Evolutionary conservation across 2,888 invertebrate species (phyloP).

Genomic region (Drosophila borealis): DNA sequence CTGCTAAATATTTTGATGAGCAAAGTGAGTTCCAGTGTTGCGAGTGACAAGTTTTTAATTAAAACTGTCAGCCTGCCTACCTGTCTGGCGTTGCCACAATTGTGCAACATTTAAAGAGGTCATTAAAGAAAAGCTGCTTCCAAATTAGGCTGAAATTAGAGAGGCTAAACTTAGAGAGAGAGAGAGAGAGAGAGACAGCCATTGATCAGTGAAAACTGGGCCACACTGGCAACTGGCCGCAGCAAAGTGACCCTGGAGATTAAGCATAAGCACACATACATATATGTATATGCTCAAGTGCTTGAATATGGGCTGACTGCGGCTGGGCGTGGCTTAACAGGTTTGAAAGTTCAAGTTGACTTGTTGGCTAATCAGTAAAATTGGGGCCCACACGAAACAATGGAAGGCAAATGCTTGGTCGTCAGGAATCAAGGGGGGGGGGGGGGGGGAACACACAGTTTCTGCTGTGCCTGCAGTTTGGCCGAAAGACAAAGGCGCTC

Average conservation of each 20-base stretch:
- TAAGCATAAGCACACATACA: not conserved
- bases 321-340: slow-evolving; percentile 8
- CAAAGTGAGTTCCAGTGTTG: too few species aligned
- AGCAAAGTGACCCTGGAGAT: slow-evolving; percentile 2
- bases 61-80: too few species aligned
- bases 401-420: slow-evolving; percentile 13
- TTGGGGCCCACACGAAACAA: slow-evolving; percentile 37
- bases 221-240: not conserved
- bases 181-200: not conserved
- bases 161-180: not conserved
- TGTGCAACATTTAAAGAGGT: too few species aligned
- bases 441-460: not conserved
- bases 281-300: not conserved
- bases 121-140: not conserved
- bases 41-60: too few species aligned
- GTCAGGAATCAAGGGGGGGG: not conserved
- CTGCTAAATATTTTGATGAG: too few species aligned
- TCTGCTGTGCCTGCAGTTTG: slow-evolving; percentile 50
- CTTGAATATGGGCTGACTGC: not conserved
- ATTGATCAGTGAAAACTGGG: slow-evolving; percentile 22
- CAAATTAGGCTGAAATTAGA: not conserved
- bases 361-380: slow-evolving; percentile 51
- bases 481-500: slow-evolving; percentile 38
- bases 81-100: too few species aligned
- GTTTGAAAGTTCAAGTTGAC: slow-evolving; percentile 42